A percentile compares a stretch with the other conserved stretches of the same genome.
Evolutionary conservation across 2,113 vertebrate species (phyloP).

Genomic region (Coryphaenoides rupestris): DNA sequence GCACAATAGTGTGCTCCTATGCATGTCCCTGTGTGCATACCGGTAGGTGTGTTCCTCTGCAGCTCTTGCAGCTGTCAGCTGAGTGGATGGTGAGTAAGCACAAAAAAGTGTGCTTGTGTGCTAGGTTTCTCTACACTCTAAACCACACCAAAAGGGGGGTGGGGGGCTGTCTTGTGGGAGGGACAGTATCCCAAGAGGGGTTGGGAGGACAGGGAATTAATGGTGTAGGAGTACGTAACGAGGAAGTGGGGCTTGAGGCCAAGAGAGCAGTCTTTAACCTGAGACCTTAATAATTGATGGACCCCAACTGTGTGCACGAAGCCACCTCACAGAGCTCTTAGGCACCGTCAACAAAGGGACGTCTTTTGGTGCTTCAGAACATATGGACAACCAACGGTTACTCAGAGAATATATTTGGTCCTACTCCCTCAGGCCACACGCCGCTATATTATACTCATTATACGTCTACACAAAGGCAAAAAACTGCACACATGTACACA

Average conservation of each 20-base stretch:
- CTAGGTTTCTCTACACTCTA: slow-evolving; percentile 36
- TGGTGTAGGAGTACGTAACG: slow-evolving; percentile 8
- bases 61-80: slow-evolving; percentile 53
- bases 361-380: slow-evolving; percentile 10
- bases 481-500: not conserved
- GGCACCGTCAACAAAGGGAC: slow-evolving; percentile 19
- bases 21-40: too few relatives aligned
- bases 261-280: slow-evolving; percentile 42
- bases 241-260: slow-evolving; percentile 27
- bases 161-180: slow-evolving; percentile 20
- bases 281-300: slow-evolving; percentile 52
- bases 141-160: slow-evolving; percentile 24
- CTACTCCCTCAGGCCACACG: slow-evolving; percentile 6
- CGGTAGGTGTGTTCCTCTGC: slow-evolving; percentile 33
- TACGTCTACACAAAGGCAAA: slow-evolving; percentile 6
- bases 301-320: slow-evolving; percentile 26
- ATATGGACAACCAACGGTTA: not conserved
- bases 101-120: slow-evolving; percentile 40
- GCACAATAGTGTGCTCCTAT: too few relatives aligned
- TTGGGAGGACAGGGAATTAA: slow-evolving; percentile 8
- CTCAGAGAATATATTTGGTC: slow-evolving; percentile 5
- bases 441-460: not conserved
- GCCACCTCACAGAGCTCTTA: slow-evolving; percentile 34
- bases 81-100: slow-evolving; percentile 70
- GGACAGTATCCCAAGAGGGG: slow-evolving; percentile 12